Evolutionary conservation across 2,888 invertebrate species (phyloP).

Genomic region (Parochlus steinenii): DNA sequence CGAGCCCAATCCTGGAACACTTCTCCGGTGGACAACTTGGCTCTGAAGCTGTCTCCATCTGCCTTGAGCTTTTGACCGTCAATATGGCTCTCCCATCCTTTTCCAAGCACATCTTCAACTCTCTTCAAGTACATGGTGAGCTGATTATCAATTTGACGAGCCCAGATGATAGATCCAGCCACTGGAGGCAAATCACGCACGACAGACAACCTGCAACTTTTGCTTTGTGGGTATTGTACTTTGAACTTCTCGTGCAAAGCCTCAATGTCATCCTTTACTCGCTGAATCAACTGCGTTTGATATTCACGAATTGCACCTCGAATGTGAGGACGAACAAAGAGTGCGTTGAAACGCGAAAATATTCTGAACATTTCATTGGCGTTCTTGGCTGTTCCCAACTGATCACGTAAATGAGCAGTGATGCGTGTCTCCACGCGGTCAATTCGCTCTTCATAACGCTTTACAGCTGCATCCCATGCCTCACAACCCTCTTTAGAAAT

Average conservation of each 20-base stretch:
- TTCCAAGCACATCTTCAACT: slow-evolving; percentile 94
- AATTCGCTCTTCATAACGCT: slow-evolving; percentile 93
- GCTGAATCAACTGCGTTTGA: slow-evolving; percentile 95
- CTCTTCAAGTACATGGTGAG: slow-evolving; percentile 88
- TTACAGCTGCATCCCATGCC: slow-evolving; percentile 95
- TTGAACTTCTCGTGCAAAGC: slow-evolving; percentile 96
- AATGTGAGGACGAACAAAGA: slow-evolving; percentile 97
- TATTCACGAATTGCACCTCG: slow-evolving; percentile 97
- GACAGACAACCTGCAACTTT: slow-evolving; percentile 78
- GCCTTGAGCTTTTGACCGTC: slow-evolving; percentile 96
- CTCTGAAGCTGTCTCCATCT: slow-evolving; percentile 93
- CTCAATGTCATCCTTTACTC: slow-evolving; percentile 98
- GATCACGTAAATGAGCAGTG: slow-evolving; percentile 91
- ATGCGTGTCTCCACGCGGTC: slow-evolving; percentile 97
- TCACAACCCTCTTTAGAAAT: slow-evolving; percentile 92
- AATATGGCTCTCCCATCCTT: slow-evolving; percentile 98
- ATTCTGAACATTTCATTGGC: slow-evolving; percentile 99
- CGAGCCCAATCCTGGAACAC: slow-evolving; percentile 98
- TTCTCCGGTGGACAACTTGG: slow-evolving; percentile 90
- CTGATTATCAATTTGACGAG: slow-evolving; percentile 94
- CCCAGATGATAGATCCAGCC: slow-evolving; percentile 98
- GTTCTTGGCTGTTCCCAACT: slow-evolving; percentile 95
- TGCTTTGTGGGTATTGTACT: slow-evolving; percentile 91
- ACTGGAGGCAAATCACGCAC: slow-evolving; percentile 92
- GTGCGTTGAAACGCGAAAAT: slow-evolving; percentile 93